Evolutionary conservation across 2,888 invertebrate genomes (phyloP), one percentile per base, ranked within the genome.

Genomic region (Lordiphosa fenestrarum): DNA sequence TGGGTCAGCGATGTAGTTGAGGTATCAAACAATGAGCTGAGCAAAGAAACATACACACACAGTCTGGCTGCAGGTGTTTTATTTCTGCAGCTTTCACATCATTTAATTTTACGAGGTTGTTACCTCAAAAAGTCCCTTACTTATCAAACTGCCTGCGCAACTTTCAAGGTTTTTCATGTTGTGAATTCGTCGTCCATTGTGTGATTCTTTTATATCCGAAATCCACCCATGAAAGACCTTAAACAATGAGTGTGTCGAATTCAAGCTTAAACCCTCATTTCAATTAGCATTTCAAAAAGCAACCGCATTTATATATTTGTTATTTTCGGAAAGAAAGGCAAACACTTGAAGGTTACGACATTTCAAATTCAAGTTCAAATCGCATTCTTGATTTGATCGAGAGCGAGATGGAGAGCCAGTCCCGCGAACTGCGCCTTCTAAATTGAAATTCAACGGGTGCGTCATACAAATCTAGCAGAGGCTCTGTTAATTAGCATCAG

Each of bases 311-410:
- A 30, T 30, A 9, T 7, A 9, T 7, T 7, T 3, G 9, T 30
- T 30, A 10, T 10, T 30, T 30, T 2, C 1, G 30, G 10, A 59
- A 33, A 36, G 44, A 53, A 46, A 30, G 46, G 39, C 19, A 56
- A 41, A 46, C 46, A 37, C 19, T 49, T 54, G 76, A 76, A 83
- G 83, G 76, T 72, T 57, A 66, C 38, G 21, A 33, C 62, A 47
- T 63, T 61, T 67, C 53, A 58, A 81, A 62, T 84, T 84, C 78
- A 78, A 78, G 77, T 77, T 84, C 78, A 82, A 74, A 60, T 84
- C 72, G 57, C 56, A 71, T 84, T 77, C 82, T 77, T 55, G 38
- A 51, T 38, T 63, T 58, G 30, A 38, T 12, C 7, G 9, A 35
- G n/a, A 53, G 21, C 19, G 33, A 30, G 52, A 46, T 12, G 7